Conservation (phyloP, 2,113 vertebrate species). For the Halichoerus grypus region DNA sequence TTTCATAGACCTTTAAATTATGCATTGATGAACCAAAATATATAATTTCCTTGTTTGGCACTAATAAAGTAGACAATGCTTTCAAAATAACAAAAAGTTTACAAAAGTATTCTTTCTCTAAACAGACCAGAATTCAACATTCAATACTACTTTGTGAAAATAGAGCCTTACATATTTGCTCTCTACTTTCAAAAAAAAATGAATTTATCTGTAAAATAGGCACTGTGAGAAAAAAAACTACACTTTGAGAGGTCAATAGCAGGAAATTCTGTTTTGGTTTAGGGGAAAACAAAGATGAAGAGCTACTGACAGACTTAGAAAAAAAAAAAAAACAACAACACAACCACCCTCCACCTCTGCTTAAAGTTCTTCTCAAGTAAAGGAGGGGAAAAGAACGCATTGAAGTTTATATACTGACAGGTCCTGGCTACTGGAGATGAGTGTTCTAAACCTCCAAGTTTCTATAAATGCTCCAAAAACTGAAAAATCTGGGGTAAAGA, state of each 20-base stretch:
- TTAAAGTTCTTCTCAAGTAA: background rate
- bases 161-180: background rate
- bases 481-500: constrained; percentile 5
- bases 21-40: constrained; percentile 29
- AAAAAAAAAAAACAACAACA: background rate
- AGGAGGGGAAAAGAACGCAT: background rate
- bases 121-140: background rate
- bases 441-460: background rate
- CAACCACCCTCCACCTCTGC: background rate
- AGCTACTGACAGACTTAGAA: background rate
- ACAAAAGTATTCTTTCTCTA: constrained; percentile 10
- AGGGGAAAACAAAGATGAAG: background rate
- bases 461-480: background rate
- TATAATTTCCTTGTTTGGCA: constrained; percentile 43
- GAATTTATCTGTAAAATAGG: background rate
- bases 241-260: background rate
- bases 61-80: constrained; percentile 26
- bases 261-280: background rate
- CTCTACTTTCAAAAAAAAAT: background rate
- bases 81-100: constrained; percentile 27
- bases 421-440: background rate
- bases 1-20: constrained; percentile 7
- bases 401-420: background rate
- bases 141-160: constrained; percentile 11
- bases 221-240: background rate